Percentiles rank a stretch among this genome's conserved stretches.
Evolutionary conservation across 2,888 invertebrate species (phyloP).

Genomic region (Pyrocoelia pectoralis): DNA sequence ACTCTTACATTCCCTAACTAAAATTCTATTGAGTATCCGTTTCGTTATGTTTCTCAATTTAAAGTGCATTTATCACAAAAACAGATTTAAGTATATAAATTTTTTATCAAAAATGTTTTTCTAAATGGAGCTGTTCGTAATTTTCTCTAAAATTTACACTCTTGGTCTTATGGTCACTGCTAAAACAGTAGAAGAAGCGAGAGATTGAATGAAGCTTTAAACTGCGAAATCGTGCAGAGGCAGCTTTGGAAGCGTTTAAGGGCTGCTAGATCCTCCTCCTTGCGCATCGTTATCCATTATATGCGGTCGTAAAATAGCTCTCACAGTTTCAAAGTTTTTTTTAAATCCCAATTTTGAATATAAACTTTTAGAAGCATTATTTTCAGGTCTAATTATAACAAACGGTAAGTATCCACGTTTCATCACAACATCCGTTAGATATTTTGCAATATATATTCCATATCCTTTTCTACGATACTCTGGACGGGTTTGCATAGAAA

Average conservation of each 20-base stretch:
- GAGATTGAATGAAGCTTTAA: conserved; percentile 33
- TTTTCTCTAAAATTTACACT: conserved; percentile 16
- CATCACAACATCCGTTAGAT: conserved; percentile 60
- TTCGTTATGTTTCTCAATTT: background rate
- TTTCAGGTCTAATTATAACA: conserved; percentile 87
- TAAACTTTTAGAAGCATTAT: conserved; percentile 84
- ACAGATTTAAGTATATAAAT: conserved; percentile 7
- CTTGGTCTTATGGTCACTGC: conserved; percentile 32
- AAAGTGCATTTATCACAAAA: conserved; percentile 2
- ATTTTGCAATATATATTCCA: conserved; percentile 76
- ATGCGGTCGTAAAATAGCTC: conserved; percentile 76
- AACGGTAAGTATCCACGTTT: conserved; percentile 77
- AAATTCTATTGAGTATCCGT: background rate
- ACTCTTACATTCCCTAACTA: background rate
- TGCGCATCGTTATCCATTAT: conserved; percentile 53
- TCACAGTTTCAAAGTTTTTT: conserved; percentile 80
- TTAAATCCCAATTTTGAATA: conserved; percentile 85
- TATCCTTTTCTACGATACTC: conserved; percentile 63
- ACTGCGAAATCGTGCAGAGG: conserved; percentile 30
- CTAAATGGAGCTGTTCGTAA: conserved; percentile 19
- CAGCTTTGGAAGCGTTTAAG: conserved; percentile 33
- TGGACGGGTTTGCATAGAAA: conserved; percentile 85
- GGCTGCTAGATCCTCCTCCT: conserved; percentile 46
- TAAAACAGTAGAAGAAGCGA: conserved; percentile 31
- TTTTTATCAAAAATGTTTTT: conserved; percentile 7